Evolutionary conservation across 1,140 invertebrate species (phyloP), one percentile per base, ranked within the genome.

Genomic region (Marisa cornuarietis): DNA sequence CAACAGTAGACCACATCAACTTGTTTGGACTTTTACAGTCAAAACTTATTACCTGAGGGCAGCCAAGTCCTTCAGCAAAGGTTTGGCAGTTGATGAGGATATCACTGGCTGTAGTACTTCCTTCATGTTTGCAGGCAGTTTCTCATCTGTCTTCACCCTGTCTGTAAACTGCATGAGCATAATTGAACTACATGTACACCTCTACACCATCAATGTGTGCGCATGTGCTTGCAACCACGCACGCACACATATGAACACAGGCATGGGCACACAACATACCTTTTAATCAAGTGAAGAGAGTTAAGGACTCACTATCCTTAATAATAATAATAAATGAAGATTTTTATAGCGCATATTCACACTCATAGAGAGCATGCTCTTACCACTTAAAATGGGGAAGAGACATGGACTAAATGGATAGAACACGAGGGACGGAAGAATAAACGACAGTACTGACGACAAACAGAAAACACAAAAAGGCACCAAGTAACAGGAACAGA

Each of bases 41-140:
- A 13, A 69, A 26, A 58, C 42, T n/a, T 52, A 61, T 66, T 76
- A 83, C 83, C 79, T 79, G 4, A 49, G 5, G 24, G 26, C 18
- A 51, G 77, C 81, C 49, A 84, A 65, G 74, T 84, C 79, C 66
- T 84, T 84, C 3, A 84, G 76, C 51, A 82, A 54, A 61, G 79
- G 76, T 75, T 82, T 84, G 26, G 79, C n/a, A 18, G 69, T 24
- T 63, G 78, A 73, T 51, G 62, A 51, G 20, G 71, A 63, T 26
- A 31, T 68, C 24, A 79, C 58, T 14, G 65, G 72, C 22, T 78
- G 31, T 18, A 68, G 76, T 14, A 69, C n/a, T 71, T 68, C 49
- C 63, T 69, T 78, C 78, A 72, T 31, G 52, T 49, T 78, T 10
- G 71, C 1, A 52, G 71, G n/a, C 1, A 49, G 51, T 20, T 26